These are phyloP conservation scores for Propithecus coquereli DNA, from an alignment of 2,113 vertebrate genomes.

Conservation along the genomic window DNA sequence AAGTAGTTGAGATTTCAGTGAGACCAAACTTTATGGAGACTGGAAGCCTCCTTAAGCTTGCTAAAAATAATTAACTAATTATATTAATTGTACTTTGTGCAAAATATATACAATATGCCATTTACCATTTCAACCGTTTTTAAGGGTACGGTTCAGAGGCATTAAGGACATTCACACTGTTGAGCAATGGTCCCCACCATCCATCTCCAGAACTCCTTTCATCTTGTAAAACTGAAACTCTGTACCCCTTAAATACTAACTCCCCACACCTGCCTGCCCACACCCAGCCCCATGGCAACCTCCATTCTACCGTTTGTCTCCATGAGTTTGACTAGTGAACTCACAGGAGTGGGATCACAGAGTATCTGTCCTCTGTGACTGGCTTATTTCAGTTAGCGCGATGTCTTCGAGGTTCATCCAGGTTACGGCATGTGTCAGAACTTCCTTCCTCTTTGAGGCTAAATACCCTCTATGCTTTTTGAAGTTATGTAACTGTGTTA, in stretches of 20 bases:
- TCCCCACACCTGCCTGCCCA: not conserved
- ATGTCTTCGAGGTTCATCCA: not conserved
- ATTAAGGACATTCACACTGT: not conserved
- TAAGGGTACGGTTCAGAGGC: not conserved
- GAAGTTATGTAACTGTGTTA: not conserved
- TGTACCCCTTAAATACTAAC: not conserved
- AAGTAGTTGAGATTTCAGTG: not conserved
- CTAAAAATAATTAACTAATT: not conserved
- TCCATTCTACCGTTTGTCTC: not conserved
- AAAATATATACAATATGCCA: not conserved
- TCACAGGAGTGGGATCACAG: not conserved
- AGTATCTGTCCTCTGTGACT: not conserved
- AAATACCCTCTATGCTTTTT: not conserved
- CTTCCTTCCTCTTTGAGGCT: not conserved
- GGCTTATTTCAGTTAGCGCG: not conserved
- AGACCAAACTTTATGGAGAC: not conserved
- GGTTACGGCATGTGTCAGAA: not conserved
- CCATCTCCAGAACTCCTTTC: not conserved
- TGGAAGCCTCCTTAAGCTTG: not conserved
- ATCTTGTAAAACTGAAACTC: not conserved
- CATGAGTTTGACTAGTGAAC: not conserved
- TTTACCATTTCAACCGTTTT: not conserved
- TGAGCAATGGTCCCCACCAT: not conserved
- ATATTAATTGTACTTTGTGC: not conserved
- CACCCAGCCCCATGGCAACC: not conserved